phyloP scores from a whole-genome alignment of 2,113 vertebrate species.

The Pelecanoides urinatrix region DNA sequence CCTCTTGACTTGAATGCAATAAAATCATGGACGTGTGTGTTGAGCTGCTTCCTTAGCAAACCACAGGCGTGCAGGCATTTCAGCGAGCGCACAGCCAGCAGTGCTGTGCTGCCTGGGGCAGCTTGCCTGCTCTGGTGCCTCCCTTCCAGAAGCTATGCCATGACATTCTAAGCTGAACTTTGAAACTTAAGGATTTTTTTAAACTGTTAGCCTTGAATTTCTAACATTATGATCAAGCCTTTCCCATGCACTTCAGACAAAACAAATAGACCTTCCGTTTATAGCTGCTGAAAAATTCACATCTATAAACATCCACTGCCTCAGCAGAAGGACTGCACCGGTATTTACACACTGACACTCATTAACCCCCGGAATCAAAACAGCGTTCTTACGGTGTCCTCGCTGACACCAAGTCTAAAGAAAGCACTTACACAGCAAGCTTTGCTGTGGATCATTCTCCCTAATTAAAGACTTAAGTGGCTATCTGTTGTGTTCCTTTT shows the following conservation, averaged over 20 bases:
- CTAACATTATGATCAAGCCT: not conserved
- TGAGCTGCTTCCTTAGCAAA: not conserved
- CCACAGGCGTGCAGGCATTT: not conserved
- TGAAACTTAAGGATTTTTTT: not conserved
- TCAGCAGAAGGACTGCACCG: not conserved
- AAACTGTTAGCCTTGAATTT: not conserved
- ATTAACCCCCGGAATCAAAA: not conserved
- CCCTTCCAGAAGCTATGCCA: not conserved
- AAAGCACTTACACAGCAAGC: not conserved
- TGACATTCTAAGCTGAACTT: not conserved
- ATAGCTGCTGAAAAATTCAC: constrained; percentile 34
- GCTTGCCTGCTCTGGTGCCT: not conserved
- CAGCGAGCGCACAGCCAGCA: not conserved
- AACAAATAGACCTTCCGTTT: constrained; percentile 25
- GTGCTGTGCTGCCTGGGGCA: not conserved
- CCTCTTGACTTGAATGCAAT: not conserved
- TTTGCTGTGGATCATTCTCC: not conserved
- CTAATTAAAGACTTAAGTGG: not conserved
- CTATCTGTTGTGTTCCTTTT: not conserved
- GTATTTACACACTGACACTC: not conserved
- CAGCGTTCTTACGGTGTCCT: not conserved
- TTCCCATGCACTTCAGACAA: constrained; percentile 29
- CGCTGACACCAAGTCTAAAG: accelerated
- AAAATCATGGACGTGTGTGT: not conserved
- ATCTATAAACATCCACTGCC: not conserved